Base-by-base conservation (phyloP, 2,888 invertebrate species). In the Adelognathus sp. region DNA sequence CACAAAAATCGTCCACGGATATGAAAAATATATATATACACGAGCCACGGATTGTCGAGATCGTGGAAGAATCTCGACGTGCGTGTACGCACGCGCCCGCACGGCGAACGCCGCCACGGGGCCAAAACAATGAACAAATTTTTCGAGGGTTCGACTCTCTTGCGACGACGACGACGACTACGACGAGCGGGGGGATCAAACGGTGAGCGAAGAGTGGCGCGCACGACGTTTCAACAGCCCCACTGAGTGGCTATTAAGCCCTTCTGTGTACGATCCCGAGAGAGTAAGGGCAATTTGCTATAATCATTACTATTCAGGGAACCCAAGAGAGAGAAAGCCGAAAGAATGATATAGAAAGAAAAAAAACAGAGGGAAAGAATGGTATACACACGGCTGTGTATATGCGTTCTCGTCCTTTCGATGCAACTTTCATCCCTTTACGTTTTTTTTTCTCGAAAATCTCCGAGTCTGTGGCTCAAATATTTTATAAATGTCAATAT, bases 181-280 rank as follows among this genome's bases (percentile, higher is more conserved):
- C 75, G 64, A 67, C 60, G 36, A 63, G 56, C 16, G 85, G 87
- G 86, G 89, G 90, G 89, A 90, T 90, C 90, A 90, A 90, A 90
- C 89, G 88, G 87, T 85, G 88, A 83, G 83, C 84, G 83, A 86
- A 89, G 89, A 89, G 89, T 86, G 85, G 87, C 83, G 83, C 79
- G 70, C 69, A 67, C 72, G 76, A 78, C 70, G 84, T 86, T 86
- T 88, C 86, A 89, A 88, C 86, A 88, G 86, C 86, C 87, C 86
- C 85, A 88, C 86, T 87, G 89, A 90, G 90, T 90, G 89, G 90
- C 89, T 90, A 89, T 90, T 90, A 90, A 87, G 86, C 82, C 56
- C 71, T 64, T 72, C 69, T 63, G 41, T 71, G 52, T 41, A 31
- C 80, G 74, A 83, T 86, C 82, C 84, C 85, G 85, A n/a, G n/a